phyloP scores from a whole-genome alignment of 1,140 invertebrate species.

The Drosophila novamexicana region DNA sequence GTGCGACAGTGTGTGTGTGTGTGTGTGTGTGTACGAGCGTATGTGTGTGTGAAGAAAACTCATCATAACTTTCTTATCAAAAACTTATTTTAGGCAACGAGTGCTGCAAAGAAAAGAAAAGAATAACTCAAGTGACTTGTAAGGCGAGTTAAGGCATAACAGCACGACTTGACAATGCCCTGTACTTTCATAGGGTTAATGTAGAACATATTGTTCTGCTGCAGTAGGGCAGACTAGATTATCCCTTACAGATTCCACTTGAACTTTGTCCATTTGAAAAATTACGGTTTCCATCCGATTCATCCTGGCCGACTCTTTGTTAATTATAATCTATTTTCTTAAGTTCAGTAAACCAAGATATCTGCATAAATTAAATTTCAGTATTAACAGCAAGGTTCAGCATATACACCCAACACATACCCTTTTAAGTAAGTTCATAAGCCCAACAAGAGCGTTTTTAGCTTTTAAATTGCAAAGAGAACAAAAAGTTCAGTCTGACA shows the following conservation, averaged over 20 bases:
- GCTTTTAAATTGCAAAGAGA: no score
- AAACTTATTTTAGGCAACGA: conserved; percentile 67
- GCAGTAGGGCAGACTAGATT: no score
- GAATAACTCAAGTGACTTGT: conserved; percentile 8
- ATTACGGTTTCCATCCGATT: no score
- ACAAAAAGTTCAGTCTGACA: no score
- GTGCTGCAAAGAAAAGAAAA: conserved; percentile 36
- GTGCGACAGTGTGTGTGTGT: not conserved
- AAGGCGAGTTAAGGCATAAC: not conserved
- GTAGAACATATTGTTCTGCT: no score
- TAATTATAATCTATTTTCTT: not conserved
- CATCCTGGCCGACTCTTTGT: no score
- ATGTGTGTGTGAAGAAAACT: conserved; percentile 67
- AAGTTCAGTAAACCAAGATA: no score
- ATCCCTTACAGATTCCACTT: no score
- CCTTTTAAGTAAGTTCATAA: not conserved
- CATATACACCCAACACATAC: not conserved
- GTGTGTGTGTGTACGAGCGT: conserved; percentile 1
- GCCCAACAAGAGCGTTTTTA: no score
- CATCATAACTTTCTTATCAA: conserved; percentile 83
- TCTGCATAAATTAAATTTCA: no score
- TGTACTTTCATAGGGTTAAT: not conserved
- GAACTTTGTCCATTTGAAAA: no score
- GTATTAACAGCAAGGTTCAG: no score
- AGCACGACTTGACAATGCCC: conserved; percentile 5